Base-by-base conservation (phyloP, 2,888 invertebrate genomes). In the Pseudococcus viburni region DNA sequence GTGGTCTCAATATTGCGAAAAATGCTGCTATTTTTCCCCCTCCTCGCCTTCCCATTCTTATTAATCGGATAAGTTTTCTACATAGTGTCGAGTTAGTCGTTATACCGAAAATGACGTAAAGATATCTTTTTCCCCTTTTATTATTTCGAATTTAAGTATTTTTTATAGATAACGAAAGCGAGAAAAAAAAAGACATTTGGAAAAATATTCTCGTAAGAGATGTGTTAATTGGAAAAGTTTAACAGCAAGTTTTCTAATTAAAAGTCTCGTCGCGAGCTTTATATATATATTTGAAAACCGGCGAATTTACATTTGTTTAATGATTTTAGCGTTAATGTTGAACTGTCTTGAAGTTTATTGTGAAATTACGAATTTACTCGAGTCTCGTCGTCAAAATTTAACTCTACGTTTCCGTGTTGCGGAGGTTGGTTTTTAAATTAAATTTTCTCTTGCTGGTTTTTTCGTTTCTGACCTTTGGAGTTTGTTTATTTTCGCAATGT, bases 181-280 rank as follows among this genome's bases (percentile, higher is more conserved):
- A 22, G 26, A 33, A 22, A 64, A 64, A 64, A 64, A 64, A 64
- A 64, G 59, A 59, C 59, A 64, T 64, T 64, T 33, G 33, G 0
- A 33, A 73, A 73, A 73, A 33, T 73, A 73, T 33, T 33, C 26
- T 33, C 26, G 26, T 33, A 73, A 11, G 68, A 33, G 33, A 73
- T 33, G 68, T 73, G 68, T 42, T 80, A 80, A 80, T 80, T 80
- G 80, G 80, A 80, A 80, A 80, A 80, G n/a, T 80, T 80, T 42
- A 6, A n/a, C 19, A 33, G 26, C 26, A 33, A 33, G 26, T 33
- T 33, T 33, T 33, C 26, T 33, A 33, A 33, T 33, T 33, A 33
- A 33, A 33, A 33, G 1, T 33, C 26, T 33, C 1, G 26, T 33
- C 0, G 80, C 5, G 42, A 80, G 42, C 42, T 80, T 80, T 80